Percentiles rank a stretch among this genome's conserved stretches.
These are phyloP conservation scores for Symphodus melops DNA, from an alignment of 2,113 vertebrate species.

Conservation along the genomic window DNA sequence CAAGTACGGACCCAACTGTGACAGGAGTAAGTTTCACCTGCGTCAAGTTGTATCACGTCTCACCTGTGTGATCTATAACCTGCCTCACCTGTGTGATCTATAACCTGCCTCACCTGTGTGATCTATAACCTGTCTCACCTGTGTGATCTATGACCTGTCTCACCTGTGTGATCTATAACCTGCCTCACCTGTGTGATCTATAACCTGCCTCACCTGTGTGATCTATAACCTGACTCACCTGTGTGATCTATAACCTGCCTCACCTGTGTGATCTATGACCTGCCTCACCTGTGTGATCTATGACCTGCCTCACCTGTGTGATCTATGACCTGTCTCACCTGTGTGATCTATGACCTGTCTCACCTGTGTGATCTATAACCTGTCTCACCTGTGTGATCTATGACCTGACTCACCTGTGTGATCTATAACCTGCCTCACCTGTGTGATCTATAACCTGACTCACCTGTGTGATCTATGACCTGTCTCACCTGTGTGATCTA, in stretches of 20 bases:
- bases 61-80: constrained; percentile 19
- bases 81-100: not conserved
- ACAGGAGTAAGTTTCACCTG: constrained; percentile 81
- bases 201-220: too few relatives aligned
- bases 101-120: not conserved
- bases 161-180: constrained; percentile 20
- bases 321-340: constrained; percentile 6
- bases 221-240: not conserved
- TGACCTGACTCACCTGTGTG: constrained; percentile 11
- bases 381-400: constrained; percentile 21
- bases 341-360: not conserved
- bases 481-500: constrained; percentile 21
- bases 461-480: constrained; percentile 26
- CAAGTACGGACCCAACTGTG: constrained; percentile 87
- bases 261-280: too few relatives aligned
- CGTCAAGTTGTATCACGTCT: not conserved
- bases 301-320: not conserved
- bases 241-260: constrained; percentile 84
- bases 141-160: constrained; percentile 42
- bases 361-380: constrained; percentile 79
- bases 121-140: constrained; percentile 73
- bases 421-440: too few relatives aligned
- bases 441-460: too few relatives aligned
- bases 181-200: constrained; percentile 15
- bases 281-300: constrained; percentile 20